These are phyloP conservation scores for Pangasius larnaudii DNA, from an alignment of 2,797 vertebrate species.

Conservation along the genomic window DNA sequence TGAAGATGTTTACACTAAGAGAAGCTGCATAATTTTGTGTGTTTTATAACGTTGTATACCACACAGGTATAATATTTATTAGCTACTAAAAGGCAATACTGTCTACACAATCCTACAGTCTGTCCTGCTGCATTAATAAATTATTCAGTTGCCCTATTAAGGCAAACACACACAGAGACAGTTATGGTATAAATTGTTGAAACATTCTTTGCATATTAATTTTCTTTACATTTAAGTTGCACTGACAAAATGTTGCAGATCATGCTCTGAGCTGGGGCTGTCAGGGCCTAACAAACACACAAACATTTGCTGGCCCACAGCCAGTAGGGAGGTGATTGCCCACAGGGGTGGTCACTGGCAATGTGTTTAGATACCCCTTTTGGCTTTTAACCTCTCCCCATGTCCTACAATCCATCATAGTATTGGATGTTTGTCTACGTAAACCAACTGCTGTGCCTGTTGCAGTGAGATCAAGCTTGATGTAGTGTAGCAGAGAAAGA, in stretches of 20 bases:
- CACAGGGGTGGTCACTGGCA: slow-evolving; percentile 23
- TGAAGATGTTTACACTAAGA: not conserved
- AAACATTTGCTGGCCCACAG: slow-evolving; percentile 34
- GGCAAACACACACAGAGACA: not conserved
- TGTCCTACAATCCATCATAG: slow-evolving; percentile 42
- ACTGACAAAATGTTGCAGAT: not conserved
- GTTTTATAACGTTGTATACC: not conserved
- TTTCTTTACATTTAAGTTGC: not conserved
- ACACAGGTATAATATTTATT: not conserved
- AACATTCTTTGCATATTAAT: slow-evolving; percentile 19
- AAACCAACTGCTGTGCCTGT: slow-evolving; percentile 39
- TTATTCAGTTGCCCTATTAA: not conserved
- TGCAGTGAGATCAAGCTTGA: slow-evolving; percentile 25
- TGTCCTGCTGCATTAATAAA: not conserved
- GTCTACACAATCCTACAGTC: not conserved
- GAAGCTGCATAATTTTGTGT: not conserved
- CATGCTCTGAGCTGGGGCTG: slow-evolving; percentile 2
- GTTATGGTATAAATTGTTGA: not conserved
- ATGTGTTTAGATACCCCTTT: slow-evolving; percentile 46
- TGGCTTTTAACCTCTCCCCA: slow-evolving; percentile 52
- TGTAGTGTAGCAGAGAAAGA: not conserved
- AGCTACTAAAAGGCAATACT: not conserved
- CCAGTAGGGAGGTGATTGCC: slow-evolving; percentile 36
- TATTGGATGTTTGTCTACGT: slow-evolving; percentile 39
- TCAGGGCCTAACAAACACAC: slow-evolving; percentile 39